phyloP scores from a whole-genome alignment of 2,888 invertebrate genomes.

The Tetranychus truncatus region DNA sequence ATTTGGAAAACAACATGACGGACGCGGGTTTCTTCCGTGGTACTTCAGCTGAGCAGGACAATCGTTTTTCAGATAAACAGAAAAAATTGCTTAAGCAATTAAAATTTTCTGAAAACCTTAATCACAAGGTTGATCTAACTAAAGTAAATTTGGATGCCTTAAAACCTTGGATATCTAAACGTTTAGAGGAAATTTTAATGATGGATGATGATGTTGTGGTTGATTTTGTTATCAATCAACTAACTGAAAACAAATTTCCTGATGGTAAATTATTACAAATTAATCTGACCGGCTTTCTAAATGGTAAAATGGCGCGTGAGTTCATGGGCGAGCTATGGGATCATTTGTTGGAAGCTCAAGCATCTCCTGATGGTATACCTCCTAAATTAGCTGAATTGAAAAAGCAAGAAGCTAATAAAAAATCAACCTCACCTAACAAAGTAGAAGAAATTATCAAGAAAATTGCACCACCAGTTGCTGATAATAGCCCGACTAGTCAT shows the following conservation, averaged over 20 bases:
- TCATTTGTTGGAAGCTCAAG: slow-evolving; percentile 78
- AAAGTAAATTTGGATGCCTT: slow-evolving; percentile 93
- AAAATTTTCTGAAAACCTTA: slow-evolving; percentile 86
- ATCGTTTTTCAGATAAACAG: slow-evolving; percentile 97
- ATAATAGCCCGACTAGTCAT: slow-evolving; percentile 9
- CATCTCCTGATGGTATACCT: slow-evolving; percentile 85
- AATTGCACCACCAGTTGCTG: not conserved
- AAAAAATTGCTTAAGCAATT: slow-evolving; percentile 96
- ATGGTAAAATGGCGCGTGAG: slow-evolving; percentile 86
- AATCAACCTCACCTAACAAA: not conserved
- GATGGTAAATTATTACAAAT: slow-evolving; percentile 99
- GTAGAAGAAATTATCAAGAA: not conserved
- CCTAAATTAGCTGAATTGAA: slow-evolving; percentile 82
- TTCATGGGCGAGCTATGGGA: slow-evolving; percentile 98
- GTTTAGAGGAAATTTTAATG: slow-evolving; percentile 81
- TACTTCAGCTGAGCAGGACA: slow-evolving; percentile 95
- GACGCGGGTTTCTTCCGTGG: slow-evolving; percentile 38
- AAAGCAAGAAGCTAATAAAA: slow-evolving; percentile 52
- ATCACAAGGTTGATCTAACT: slow-evolving; percentile 69
- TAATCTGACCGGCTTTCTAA: slow-evolving; percentile 94
- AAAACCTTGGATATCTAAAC: slow-evolving; percentile 96
- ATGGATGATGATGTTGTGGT: slow-evolving; percentile 85
- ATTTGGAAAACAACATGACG: not conserved
- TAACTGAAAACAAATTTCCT: slow-evolving; percentile 79
- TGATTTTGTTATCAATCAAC: slow-evolving; percentile 94